A percentile compares a stretch with the other conserved stretches of the same genome.
Evolutionary conservation across 2,113 vertebrate genomes (phyloP).

Genomic region (Bos indicus): DNA sequence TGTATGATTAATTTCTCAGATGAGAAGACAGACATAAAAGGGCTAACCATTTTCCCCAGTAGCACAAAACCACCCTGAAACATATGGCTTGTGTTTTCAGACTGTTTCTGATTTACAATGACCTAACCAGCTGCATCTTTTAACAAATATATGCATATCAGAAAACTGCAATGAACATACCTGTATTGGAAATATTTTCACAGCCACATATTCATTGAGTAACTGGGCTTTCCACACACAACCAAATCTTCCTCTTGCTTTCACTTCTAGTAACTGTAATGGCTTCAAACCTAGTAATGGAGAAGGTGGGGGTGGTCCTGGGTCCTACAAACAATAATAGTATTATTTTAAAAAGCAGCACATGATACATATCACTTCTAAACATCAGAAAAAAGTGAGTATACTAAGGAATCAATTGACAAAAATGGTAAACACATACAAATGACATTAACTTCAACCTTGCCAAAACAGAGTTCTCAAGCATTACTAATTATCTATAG

Average conservation of each 20-base stretch:
- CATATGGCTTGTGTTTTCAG: neutral
- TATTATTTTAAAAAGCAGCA: slow-evolving; percentile 28
- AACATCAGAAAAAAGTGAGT: slow-evolving; percentile 27
- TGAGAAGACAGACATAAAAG: neutral
- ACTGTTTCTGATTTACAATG: neutral
- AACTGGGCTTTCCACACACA: slow-evolving; percentile 99
- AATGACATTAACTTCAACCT: slow-evolving; percentile 8
- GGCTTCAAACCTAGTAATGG: slow-evolving; percentile 94
- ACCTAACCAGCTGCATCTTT: neutral
- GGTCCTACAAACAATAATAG: slow-evolving; percentile 83
- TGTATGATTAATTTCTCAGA: neutral
- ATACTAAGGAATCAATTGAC: neutral
- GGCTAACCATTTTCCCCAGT: neutral
- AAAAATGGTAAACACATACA: slow-evolving; percentile 18
- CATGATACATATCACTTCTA: neutral
- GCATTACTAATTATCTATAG: neutral
- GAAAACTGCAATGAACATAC: slow-evolving; percentile 74
- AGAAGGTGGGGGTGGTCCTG: slow-evolving; percentile 92
- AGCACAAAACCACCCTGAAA: neutral
- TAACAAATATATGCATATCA: neutral
- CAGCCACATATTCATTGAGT: slow-evolving; percentile 93
- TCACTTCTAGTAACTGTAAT: slow-evolving; percentile 95
- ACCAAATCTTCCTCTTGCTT: slow-evolving; percentile 96
- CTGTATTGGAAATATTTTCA: slow-evolving; percentile 99
- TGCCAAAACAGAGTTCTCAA: slow-evolving; percentile 15